phyloP scores from a whole-genome alignment of 2,797 vertebrate genomes.

The Mallotus villosus region DNA sequence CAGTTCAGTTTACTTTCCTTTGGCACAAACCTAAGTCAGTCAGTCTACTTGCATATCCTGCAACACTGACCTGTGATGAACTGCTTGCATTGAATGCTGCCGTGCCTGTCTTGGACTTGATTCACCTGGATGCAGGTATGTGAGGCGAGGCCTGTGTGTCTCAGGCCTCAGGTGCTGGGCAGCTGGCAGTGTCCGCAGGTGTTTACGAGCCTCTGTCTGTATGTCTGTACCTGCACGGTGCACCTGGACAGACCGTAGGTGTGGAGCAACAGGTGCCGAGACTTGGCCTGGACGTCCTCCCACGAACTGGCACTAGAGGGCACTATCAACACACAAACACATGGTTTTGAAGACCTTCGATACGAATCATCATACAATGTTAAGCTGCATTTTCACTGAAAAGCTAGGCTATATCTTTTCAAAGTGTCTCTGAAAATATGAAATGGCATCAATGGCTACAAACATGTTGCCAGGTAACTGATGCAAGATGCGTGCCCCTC shows the following conservation, averaged over 20 bases:
- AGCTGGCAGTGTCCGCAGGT: slow-evolving; percentile 82
- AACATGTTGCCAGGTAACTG: too few relatives aligned
- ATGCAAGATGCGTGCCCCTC: not conserved
- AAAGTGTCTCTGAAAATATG: not conserved
- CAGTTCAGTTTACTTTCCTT: slow-evolving; percentile 32
- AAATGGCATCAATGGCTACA: too few relatives aligned
- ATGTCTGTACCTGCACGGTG: slow-evolving; percentile 91
- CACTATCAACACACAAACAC: slow-evolving; percentile 67
- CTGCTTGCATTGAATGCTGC: not conserved
- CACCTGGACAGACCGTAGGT: slow-evolving; percentile 88
- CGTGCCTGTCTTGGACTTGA: slow-evolving; percentile 11
- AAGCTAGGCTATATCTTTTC: not conserved
- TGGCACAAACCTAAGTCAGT: slow-evolving; percentile 45
- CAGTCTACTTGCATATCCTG: slow-evolving; percentile 18
- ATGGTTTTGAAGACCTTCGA: not conserved
- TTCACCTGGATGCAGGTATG: not conserved
- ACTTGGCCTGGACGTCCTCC: slow-evolving; percentile 92
- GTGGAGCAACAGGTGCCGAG: slow-evolving; percentile 84
- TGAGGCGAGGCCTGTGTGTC: slow-evolving; percentile 33
- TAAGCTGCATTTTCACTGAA: not conserved
- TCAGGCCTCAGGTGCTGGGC: slow-evolving; percentile 73
- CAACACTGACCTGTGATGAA: slow-evolving; percentile 15
- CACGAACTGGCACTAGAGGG: slow-evolving; percentile 85
- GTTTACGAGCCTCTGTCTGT: slow-evolving; percentile 75
- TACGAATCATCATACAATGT: not conserved